These are phyloP conservation scores for Ibidorhyncha struthersii DNA, from an alignment of 2,113 vertebrate genomes.

Conservation along the genomic window DNA sequence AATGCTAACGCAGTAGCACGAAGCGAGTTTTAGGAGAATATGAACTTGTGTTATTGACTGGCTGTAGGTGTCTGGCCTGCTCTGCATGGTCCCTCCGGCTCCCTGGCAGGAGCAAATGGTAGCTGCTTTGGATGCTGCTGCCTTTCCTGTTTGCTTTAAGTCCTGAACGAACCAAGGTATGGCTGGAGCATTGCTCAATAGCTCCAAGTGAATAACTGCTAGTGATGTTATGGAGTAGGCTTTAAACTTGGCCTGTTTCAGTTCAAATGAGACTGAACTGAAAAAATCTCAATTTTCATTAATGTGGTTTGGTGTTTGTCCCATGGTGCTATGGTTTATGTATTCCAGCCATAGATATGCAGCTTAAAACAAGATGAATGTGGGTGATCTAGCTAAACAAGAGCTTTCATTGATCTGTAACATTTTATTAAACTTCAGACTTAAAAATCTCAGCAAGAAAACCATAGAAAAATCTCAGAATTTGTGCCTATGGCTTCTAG, in stretches of 20 bases:
- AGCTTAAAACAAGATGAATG: background rate
- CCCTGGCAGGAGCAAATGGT: background rate
- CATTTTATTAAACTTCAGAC: background rate
- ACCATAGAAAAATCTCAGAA: background rate
- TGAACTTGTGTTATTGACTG: background rate
- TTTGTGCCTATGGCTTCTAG: background rate
- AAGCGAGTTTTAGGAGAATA: background rate
- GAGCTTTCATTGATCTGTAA: background rate
- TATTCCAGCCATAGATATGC: background rate
- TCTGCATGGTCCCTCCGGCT: rapidly evolving
- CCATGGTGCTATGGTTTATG: background rate
- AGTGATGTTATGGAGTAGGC: background rate
- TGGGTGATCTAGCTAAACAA: background rate
- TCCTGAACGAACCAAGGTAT: background rate
- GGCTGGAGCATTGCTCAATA: background rate
- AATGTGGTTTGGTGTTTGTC: background rate
- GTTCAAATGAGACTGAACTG: background rate
- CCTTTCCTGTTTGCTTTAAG: background rate
- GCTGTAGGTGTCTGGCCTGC: background rate
- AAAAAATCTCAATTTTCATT: background rate
- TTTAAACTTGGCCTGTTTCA: background rate
- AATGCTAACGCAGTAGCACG: background rate
- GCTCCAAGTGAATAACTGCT: background rate
- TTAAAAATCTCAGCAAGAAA: background rate
- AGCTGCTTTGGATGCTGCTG: background rate